Evolutionary conservation across 2,113 vertebrate genomes (phyloP), one percentile per base, ranked within the genome.

Genomic region (Actenoides lindsayi): DNA sequence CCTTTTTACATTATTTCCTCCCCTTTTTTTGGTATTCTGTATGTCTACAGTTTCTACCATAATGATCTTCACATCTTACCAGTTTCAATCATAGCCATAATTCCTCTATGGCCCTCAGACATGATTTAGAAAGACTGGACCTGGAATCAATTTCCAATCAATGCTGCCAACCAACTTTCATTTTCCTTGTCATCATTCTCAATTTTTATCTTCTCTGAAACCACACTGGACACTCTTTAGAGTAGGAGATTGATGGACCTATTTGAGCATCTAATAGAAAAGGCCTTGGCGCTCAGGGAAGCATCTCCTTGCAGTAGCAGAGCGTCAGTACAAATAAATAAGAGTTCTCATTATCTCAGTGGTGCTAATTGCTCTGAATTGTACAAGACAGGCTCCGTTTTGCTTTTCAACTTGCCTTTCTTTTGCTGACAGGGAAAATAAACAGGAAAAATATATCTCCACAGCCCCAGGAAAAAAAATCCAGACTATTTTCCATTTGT

Each of bases 341-440:
- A 75, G 65, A 71, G 9, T 96, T 93, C 90, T 96, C 70, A 65
- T 91, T 92, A 91, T 93, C 62, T 90, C n/a, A 30, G 27, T 57
- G 16, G 31, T 73, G 33, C 39, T 97, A 97, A 96, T 96, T 92
- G 73, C 73, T 89, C 57, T 53, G 77, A 90, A 94, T 92, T 59
- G 68, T 53, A 91, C 62, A 70, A 93, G 86, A 84, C 48, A 79
- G 46, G 2, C 16, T 81, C 39, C 62, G 44, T 76, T 93, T 71
- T 87, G 53, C 89, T 96, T 94, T 91, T 83, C 65, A 82, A 48
- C 64, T 87, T 82, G 56, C n/a, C 31, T 90, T 90, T 87, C 37
- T 84, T 92, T 90, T 73, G 21, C 54, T 94, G 65, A 76, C 70
- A 92, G 44, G 46, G 74, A 83, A 94, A 95, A 91, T 79, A 95